Conservation (phyloP, 1,140 invertebrate species). For the Drosophila orosa region DNA sequence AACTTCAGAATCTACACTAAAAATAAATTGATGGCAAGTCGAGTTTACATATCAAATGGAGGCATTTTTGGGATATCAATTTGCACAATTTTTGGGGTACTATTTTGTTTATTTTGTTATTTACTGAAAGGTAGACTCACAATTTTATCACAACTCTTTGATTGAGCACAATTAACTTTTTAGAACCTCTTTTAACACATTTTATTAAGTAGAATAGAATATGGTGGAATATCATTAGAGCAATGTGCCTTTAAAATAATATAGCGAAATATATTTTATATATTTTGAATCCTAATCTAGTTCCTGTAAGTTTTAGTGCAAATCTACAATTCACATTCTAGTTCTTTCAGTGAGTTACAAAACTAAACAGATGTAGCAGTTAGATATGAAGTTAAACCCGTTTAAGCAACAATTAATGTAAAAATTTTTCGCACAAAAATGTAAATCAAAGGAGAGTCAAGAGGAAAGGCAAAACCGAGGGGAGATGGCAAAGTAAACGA, state of each 20-base stretch:
- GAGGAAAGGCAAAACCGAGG: slow-evolving; percentile 18
- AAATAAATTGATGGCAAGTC: slow-evolving; percentile 22
- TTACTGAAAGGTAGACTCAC: not conserved
- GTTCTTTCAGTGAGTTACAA: slow-evolving; percentile 7
- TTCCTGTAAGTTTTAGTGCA: no score
- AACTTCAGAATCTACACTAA: slow-evolving; percentile 49
- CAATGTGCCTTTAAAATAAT: not conserved
- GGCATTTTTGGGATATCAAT: not conserved
- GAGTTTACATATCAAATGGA: slow-evolving; percentile 19
- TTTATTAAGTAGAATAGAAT: not conserved
- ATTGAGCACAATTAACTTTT: not conserved
- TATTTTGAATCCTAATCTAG: no score
- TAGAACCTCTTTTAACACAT: slow-evolving; percentile 1
- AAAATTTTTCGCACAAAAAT: slow-evolving; percentile 44
- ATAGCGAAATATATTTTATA: not conserved
- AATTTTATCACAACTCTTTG: not conserved
- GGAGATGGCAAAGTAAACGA: slow-evolving; percentile 15
- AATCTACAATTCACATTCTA: not conserved
- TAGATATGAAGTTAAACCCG: slow-evolving; percentile 37
- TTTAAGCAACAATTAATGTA: slow-evolving; percentile 71
- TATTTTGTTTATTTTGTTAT: not conserved
- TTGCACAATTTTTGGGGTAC: not conserved
- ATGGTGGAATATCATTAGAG: not conserved
- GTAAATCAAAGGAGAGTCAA: slow-evolving; percentile 55
- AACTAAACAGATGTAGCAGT: slow-evolving; percentile 34